Evolutionary conservation across 2,113 vertebrate genomes (phyloP), one percentile per base, ranked within the genome.

Genomic region (Spea multiplicata): DNA sequence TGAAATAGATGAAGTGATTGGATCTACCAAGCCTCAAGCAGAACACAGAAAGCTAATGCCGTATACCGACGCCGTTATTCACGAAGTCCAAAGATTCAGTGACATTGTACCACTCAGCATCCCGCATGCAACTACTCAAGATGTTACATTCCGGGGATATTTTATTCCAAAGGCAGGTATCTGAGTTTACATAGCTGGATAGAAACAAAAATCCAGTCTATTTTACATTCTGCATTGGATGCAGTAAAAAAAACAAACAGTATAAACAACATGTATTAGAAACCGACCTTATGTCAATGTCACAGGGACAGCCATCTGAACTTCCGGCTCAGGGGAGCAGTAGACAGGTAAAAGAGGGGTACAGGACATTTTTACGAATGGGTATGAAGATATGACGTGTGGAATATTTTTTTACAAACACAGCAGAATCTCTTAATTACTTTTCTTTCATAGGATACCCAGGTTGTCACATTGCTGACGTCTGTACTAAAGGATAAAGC

Each of bases 11-110:
- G 5, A 62, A 62, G 50, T 52, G 50, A 52, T 52, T 62, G 59
- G 12, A 62, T 12, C 5, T 5, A 14, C 59, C 14, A 5, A 14
- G 14, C 12, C n/a, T 3, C n/a, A 62, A 14, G 5, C 2, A 14
- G 10, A 62, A 62, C 10, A 16, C 5, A 5, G 59, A 12, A 62
- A 13, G 53, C 83, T 86, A 75, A 84, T 91, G 89, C 88, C 89
- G 61, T 93, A 83, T 83, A 91, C 89, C n/a, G 83, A 67, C 1
- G 90, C 90, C 0, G 91, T 91, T 73, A 70, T 91, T 57, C 90
- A 91, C 0, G 89, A 65, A 16, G 17, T 74, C 5, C 59, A 65
- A 49, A 10, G 57, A 6, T 74, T 65, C 50, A 61, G 61, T 44
- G 59, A 74, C 44, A 65, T 74, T 5, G 12, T 49, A 13, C 59